Percentiles rank a stretch among this genome's conserved stretches.
Evolutionary conservation across 2,113 vertebrate species (phyloP).

Genomic region (Pterocles gutturalis): DNA sequence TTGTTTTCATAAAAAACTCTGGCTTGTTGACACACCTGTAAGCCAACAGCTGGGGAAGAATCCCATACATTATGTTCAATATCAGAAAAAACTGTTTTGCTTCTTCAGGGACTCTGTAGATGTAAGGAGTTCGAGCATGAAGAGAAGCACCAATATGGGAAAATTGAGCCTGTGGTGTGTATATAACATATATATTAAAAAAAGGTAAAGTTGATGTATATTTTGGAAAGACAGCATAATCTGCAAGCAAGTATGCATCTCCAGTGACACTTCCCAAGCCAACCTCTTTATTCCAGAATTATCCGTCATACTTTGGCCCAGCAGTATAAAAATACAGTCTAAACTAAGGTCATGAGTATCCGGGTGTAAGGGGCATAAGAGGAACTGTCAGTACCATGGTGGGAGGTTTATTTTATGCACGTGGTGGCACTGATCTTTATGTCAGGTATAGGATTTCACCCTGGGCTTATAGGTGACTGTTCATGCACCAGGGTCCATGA

Average conservation of each 20-base stretch:
- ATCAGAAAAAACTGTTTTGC: conserved; percentile 84
- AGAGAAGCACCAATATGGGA: conserved; percentile 93
- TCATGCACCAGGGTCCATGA: neutral
- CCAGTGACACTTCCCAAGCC: neutral
- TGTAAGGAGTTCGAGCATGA: conserved; percentile 93
- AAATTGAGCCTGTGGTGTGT: conserved; percentile 89
- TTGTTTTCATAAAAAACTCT: conserved; percentile 86
- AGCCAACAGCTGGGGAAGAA: conserved; percentile 90
- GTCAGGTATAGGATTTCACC: neutral
- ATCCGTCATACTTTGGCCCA: neutral
- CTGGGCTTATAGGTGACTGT: neutral
- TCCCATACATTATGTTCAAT: conserved; percentile 85
- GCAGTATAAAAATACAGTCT: neutral
- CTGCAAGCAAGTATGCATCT: conserved; percentile 13
- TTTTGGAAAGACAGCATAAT: neutral
- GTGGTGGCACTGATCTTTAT: neutral
- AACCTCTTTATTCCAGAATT: conserved; percentile 24
- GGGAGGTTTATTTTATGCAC: neutral
- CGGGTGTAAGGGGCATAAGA: neutral
- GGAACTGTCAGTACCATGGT: neutral
- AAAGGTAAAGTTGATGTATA: neutral
- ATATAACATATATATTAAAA: conserved; percentile 19
- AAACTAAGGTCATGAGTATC: neutral
- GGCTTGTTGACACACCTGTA: conserved; percentile 89
- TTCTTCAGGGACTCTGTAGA: conserved; percentile 89